phyloP scores from a whole-genome alignment of 2,888 invertebrate species.

The Mythimna lalbum region DNA sequence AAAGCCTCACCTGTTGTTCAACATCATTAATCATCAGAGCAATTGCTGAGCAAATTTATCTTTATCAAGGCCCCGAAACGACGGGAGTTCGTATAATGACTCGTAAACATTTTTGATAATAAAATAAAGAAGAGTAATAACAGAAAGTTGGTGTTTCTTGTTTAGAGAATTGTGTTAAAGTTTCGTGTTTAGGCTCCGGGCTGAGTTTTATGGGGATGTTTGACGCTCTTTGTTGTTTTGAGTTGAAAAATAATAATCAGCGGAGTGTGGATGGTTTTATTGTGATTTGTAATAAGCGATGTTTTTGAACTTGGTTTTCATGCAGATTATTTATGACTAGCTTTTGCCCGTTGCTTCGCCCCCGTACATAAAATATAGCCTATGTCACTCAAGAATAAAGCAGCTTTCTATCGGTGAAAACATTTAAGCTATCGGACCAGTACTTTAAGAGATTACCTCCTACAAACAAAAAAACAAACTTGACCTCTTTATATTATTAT shows the following conservation, averaged over 20 bases:
- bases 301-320: constrained; percentile 32
- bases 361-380: too few relatives aligned
- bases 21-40: constrained; percentile 75
- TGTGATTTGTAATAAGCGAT: constrained; percentile 46
- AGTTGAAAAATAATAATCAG: constrained; percentile 54
- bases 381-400: too few relatives aligned
- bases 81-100: constrained; percentile 67
- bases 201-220: constrained; percentile 45
- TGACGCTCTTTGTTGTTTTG: constrained; percentile 42
- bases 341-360: too few relatives aligned
- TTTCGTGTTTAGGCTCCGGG: constrained; percentile 48
- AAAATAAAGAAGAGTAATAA: constrained; percentile 66
- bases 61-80: constrained; percentile 73
- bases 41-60: constrained; percentile 74
- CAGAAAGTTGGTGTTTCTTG: constrained; percentile 59
- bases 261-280: constrained; percentile 46
- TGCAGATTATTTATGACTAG: constrained; percentile 1
- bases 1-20: constrained; percentile 66
- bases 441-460: too few relatives aligned
- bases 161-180: constrained; percentile 59
- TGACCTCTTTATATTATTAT: too few relatives aligned
- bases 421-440: too few relatives aligned
- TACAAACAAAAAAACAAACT: too few relatives aligned
- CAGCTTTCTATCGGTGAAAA: too few relatives aligned
- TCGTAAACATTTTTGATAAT: constrained; percentile 67